These are phyloP conservation scores for Coccyzus lansbergi DNA, from an alignment of 2,797 vertebrate species.

Conservation along the genomic window DNA sequence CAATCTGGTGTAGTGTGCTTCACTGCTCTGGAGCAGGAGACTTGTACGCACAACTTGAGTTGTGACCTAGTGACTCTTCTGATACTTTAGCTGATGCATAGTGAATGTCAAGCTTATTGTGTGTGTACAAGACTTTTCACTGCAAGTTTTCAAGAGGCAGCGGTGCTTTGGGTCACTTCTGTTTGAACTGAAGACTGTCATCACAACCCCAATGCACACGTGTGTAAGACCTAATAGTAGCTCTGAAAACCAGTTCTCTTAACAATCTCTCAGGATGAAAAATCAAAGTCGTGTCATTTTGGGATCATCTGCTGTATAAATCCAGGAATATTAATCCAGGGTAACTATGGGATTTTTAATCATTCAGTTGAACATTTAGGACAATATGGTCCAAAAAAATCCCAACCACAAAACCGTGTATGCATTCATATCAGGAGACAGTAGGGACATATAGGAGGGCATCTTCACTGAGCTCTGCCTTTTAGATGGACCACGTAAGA, in stretches of 20 bases:
- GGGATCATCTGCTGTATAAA: neutral
- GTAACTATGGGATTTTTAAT: neutral
- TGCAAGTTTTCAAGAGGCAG: neutral
- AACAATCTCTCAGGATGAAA: neutral
- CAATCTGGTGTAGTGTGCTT: neutral
- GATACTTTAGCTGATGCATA: neutral
- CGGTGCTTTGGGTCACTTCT: neutral
- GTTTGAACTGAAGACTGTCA: neutral
- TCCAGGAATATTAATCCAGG: neutral
- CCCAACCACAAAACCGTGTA: neutral
- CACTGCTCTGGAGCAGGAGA: neutral
- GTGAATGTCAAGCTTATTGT: neutral
- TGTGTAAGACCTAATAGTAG: neutral
- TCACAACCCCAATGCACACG: neutral
- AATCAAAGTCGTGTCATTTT: neutral
- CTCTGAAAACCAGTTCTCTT: neutral
- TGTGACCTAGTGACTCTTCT: neutral
- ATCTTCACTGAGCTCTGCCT: neutral
- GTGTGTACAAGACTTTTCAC: neutral
- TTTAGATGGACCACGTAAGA: neutral
- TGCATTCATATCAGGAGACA: neutral
- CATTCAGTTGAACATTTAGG: neutral
- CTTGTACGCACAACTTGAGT: neutral
- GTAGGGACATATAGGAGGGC: neutral
- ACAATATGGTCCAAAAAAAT: neutral